phyloP scores from a whole-genome alignment of 2,113 vertebrate genomes.

The Pungitius pungitius region DNA sequence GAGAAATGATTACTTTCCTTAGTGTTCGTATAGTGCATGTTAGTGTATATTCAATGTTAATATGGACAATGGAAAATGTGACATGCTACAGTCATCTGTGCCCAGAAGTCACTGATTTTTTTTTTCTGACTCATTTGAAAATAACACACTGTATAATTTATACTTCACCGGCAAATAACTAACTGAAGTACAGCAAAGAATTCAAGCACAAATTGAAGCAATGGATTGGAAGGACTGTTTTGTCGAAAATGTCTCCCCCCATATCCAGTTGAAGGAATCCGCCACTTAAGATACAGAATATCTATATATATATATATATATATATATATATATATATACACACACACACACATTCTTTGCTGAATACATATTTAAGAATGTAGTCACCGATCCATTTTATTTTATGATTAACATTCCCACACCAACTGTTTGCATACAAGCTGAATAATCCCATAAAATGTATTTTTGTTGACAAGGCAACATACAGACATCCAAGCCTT shows the following conservation, averaged over 20 bases:
- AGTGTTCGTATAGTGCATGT: not conserved
- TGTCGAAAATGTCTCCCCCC: no score
- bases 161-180: constrained; percentile 3
- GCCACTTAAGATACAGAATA: no score
- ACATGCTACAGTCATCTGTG: constrained; percentile 27
- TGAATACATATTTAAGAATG: not conserved
- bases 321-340: no score
- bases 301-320: no score
- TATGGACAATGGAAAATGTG: not conserved
- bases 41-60: constrained; percentile 6
- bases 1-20: constrained; percentile 1
- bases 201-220: not conserved
- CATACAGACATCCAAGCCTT: constrained; percentile 6
- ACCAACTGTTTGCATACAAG: not conserved
- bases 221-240: no score
- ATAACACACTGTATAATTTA: constrained; percentile 12
- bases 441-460: constrained; percentile 9
- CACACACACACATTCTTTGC: not conserved
- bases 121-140: constrained; percentile 6
- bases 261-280: no score
- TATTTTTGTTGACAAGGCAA: not conserved
- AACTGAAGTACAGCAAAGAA: constrained; percentile 10
- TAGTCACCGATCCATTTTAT: not conserved
- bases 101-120: constrained; percentile 10
- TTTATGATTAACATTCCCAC: not conserved